Base-by-base conservation (phyloP, 2,888 invertebrate genomes). In the Acrobeloides nanus region DNA sequence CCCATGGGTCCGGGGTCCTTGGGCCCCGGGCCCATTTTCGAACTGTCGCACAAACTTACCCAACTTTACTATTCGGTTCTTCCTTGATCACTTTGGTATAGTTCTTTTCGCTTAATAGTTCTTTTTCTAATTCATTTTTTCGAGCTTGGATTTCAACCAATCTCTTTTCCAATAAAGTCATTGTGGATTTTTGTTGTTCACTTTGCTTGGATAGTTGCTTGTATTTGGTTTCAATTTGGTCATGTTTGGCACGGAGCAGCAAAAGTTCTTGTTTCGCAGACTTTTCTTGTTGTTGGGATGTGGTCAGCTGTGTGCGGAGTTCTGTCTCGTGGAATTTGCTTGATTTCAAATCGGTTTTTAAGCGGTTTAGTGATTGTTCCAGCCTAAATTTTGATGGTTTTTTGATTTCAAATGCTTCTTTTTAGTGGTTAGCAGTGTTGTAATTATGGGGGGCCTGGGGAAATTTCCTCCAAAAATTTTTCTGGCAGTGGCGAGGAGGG, bases 61-160 rank as follows among this genome's bases (percentile, higher is more conserved):
- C n/a, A n/a, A n/a, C n/a, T n/a, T n/a, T n/a, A n/a, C n/a, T n/a
- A n/a, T n/a, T n/a, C n/a, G n/a, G n/a, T n/a, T n/a, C n/a, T n/a
- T n/a, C n/a, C n/a, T n/a, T n/a, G n/a, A n/a, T n/a, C n/a, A n/a
- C n/a, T n/a, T n/a, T n/a, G n/a, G n/a, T n/a, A n/a, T n/a, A n/a
- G n/a, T n/a, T n/a, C 27, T 48, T 27, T 40, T 60, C 56, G 24
- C 38, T 37, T n/a, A 42, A 23, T 20, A 60, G 31, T 35, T 60
- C 57, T 23, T 41, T 29, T 20, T 56, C 57, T n/a, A 56, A 8
- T 32, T 82, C 81, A 42, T 82, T 80, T 63, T 87, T 82, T 66
- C 83, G 81, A 62, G 88, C 84, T 39, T 87, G 79, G 77, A 92
- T 89, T 57, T 89, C 92, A 35, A 82, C 82, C 55, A 92, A 79